Percentiles rank a stretch among this genome's conserved stretches.
These are phyloP conservation scores for Seriola aureovittata DNA, from an alignment of 2,113 vertebrate genomes.

Conservation along the genomic window DNA sequence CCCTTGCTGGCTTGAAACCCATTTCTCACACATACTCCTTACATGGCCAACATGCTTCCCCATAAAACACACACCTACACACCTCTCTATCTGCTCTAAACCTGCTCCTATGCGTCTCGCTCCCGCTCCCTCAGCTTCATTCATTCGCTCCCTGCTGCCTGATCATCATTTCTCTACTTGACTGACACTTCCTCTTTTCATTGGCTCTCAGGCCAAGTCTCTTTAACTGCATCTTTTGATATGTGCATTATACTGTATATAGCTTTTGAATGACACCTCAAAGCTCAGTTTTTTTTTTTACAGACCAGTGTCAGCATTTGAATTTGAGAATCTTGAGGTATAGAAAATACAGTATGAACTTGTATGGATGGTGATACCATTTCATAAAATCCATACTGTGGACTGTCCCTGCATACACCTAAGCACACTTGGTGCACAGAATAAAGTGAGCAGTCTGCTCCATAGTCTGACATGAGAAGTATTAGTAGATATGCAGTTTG, in stretches of 20 bases:
- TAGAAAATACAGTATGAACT: background rate
- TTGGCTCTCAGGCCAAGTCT: constrained; percentile 20
- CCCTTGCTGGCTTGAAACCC: constrained; percentile 28
- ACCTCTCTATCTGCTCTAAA: constrained; percentile 17
- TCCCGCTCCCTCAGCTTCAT: background rate
- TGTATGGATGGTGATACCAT: constrained; percentile 14
- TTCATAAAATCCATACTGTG: background rate
- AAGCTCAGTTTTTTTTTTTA: constrained; percentile 13
- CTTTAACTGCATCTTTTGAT: constrained; percentile 32
- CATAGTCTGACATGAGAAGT: background rate
- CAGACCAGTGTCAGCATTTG: background rate
- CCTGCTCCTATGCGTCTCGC: constrained; percentile 26
- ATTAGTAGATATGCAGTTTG: constrained; percentile 1
- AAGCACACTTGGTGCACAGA: background rate
- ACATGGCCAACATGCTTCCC: constrained; percentile 33
- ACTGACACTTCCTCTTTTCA: constrained; percentile 13
- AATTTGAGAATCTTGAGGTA: constrained; percentile 6
- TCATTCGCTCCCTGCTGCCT: constrained; percentile 2
- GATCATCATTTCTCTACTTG: constrained; percentile 35
- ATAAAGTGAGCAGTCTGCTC: background rate
- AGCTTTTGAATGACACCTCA: constrained; percentile 30
- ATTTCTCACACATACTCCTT: constrained; percentile 48
- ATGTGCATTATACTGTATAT: constrained; percentile 38
- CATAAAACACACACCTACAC: constrained; percentile 46
- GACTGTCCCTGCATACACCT: background rate